These are phyloP conservation scores for Pocillopora verrucosa DNA, from an alignment of 64 coral and sea anemone species.

Conservation along the genomic window DNA sequence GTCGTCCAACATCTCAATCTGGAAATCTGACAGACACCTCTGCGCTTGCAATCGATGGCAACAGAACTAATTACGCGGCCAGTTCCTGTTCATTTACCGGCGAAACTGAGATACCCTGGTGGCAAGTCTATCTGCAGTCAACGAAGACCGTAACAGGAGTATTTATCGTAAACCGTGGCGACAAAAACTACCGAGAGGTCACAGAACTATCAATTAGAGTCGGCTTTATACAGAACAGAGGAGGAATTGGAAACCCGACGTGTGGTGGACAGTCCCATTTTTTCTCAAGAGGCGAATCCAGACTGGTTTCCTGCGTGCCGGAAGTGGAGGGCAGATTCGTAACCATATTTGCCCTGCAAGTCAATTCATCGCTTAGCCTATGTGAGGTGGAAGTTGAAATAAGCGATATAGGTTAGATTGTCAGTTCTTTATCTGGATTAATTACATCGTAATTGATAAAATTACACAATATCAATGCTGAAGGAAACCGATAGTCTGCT, in stretches of 20 bases:
- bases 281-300: background rate
- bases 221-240: background rate
- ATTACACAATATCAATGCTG: no score
- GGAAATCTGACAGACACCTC: background rate
- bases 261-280: background rate
- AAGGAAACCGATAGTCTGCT: no score
- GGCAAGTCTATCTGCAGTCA: background rate
- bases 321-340: background rate
- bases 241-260: background rate
- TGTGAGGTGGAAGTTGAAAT: constrained; percentile 32
- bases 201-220: background rate
- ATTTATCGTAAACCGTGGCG: background rate
- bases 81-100: constrained; percentile 1
- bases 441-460: no score
- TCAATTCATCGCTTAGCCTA: background rate
- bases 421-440: no score
- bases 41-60: background rate
- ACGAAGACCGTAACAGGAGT: background rate
- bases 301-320: background rate
- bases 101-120: background rate
- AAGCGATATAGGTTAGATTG: background rate
- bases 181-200: background rate
- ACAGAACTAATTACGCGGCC: background rate
- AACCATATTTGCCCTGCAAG: constrained; percentile 5
- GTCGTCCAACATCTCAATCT: background rate